Conservation (phyloP, 2,797 vertebrate species). For the Danio choprae region DNA sequence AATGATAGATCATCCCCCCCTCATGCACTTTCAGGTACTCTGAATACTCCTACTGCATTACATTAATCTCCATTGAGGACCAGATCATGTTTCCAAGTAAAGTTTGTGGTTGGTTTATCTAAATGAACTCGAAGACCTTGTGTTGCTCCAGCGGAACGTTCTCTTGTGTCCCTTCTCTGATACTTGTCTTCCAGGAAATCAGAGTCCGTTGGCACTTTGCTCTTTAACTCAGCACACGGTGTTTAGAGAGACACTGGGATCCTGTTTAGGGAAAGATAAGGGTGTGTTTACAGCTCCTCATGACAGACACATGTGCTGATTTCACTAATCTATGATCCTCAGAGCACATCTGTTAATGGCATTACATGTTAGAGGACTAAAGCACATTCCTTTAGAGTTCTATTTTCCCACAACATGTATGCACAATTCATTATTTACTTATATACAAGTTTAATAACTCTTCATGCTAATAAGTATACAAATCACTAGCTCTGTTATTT, state of each 20-base stretch:
- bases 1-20: background rate
- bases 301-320: constrained; percentile 16
- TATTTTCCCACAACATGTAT: background rate
- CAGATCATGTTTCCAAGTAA: constrained; percentile 24
- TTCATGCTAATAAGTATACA: too few relatives aligned
- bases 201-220: constrained; percentile 39
- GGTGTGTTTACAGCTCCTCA: background rate
- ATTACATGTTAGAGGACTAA: background rate
- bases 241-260: constrained; percentile 30
- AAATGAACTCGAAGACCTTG: constrained; percentile 14
- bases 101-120: constrained; percentile 17
- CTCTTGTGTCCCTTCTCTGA: background rate
- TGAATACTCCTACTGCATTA: constrained; percentile 10
- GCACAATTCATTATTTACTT: background rate
- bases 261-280: constrained; percentile 48
- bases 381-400: background rate
- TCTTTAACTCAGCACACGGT: constrained; percentile 22
- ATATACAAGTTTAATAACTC: too few relatives aligned
- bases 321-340: constrained; percentile 24
- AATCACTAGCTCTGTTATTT: too few relatives aligned
- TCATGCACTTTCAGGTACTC: background rate
- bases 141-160: background rate
- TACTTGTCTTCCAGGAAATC: constrained; percentile 40
- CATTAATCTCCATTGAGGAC: constrained; percentile 12
- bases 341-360: constrained; percentile 17